Conservation (phyloP, 2,888 invertebrate genomes). For the Acleris literana region DNA sequence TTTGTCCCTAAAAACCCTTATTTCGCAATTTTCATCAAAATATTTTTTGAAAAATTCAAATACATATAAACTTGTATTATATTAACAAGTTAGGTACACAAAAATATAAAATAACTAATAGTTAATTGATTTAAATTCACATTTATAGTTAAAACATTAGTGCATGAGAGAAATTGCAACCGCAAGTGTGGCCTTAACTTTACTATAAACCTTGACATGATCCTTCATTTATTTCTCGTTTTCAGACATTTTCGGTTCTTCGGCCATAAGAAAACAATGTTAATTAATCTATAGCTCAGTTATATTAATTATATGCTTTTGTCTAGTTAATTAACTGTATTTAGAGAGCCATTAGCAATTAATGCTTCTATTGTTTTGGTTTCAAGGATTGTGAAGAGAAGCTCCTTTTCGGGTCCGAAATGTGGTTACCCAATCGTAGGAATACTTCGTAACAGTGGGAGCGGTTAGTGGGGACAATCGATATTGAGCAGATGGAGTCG, state of each 20-base stretch:
- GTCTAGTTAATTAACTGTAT: conserved; percentile 11
- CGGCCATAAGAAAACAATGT: conserved; percentile 3
- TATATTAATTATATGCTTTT: conserved; percentile 9
- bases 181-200: neutral
- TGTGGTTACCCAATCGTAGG: neutral
- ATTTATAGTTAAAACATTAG: too few relatives aligned
- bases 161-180: neutral
- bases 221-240: conserved; percentile 36
- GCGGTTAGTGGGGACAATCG: too few relatives aligned
- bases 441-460: too few relatives aligned
- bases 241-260: conserved; percentile 17
- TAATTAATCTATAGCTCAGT: conserved; percentile 13
- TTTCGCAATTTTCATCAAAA: too few relatives aligned
- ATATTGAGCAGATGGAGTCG: too few relatives aligned
- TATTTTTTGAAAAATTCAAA: too few relatives aligned
- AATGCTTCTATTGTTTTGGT: conserved; percentile 10
- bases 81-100: too few relatives aligned
- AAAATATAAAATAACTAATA: too few relatives aligned
- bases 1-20: too few relatives aligned
- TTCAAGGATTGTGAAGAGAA: conserved; percentile 2
- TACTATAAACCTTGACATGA: conserved; percentile 51
- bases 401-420: neutral
- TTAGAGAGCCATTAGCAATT: neutral
- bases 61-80: too few relatives aligned
- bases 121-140: too few relatives aligned